Conservation (phyloP, 2,113 vertebrate species). For the Gallinago media region DNA sequence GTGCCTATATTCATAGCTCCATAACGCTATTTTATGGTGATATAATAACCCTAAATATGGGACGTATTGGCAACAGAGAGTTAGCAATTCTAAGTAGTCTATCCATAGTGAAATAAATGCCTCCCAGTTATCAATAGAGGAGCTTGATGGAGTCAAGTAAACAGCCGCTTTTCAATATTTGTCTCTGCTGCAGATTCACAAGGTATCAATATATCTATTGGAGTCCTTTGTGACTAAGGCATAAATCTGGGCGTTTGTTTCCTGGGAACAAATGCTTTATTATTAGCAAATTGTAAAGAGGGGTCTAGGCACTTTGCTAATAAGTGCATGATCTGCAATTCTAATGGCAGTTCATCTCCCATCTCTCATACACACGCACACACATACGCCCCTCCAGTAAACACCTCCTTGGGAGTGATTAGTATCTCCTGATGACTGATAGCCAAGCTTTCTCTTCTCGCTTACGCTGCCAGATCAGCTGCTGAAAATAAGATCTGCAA, state of each 20-base stretch:
- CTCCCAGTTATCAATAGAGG: constrained; percentile 49
- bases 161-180: neutral
- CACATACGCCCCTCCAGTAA: constrained; percentile 6
- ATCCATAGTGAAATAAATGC: constrained; percentile 33
- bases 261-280: constrained; percentile 53
- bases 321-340: constrained; percentile 53
- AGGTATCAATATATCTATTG: constrained; percentile 67
- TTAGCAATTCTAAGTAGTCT: constrained; percentile 1
- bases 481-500: constrained; percentile 11
- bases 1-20: constrained; percentile 32
- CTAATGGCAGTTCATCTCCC: constrained; percentile 45
- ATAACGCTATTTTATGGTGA: constrained; percentile 63
- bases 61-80: constrained; percentile 37
- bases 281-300: constrained; percentile 41
- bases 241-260: constrained; percentile 47
- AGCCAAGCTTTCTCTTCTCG: neutral
- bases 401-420: constrained; percentile 37
- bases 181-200: neutral
- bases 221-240: constrained; percentile 35
- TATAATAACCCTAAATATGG: constrained; percentile 61
- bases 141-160: constrained; percentile 36
- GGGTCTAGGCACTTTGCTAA: constrained; percentile 17
- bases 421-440: constrained; percentile 30
- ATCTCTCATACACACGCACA: neutral
- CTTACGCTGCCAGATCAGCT: neutral